Evolutionary conservation across 1,140 invertebrate species (phyloP).

Genomic region (Cylas formicarius): DNA sequence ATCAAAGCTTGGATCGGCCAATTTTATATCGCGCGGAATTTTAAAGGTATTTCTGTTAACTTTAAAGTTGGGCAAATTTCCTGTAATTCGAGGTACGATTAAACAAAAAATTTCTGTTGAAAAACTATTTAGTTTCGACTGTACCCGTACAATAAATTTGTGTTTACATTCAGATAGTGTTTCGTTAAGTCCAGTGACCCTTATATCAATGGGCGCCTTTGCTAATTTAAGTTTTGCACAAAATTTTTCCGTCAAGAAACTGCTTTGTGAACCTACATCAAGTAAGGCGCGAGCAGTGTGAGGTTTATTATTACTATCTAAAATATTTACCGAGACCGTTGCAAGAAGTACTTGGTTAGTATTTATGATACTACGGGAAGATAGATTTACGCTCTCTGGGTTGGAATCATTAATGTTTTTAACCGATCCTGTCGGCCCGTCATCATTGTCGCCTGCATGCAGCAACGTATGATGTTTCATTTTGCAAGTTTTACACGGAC

Average conservation of each 20-base stretch:
- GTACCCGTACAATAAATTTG: too few species aligned
- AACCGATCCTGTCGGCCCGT: background rate
- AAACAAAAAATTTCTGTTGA: too few species aligned
- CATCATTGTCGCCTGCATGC: constrained; percentile 1
- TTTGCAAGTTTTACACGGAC: constrained; percentile 5
- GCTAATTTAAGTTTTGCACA: too few species aligned
- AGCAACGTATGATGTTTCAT: constrained; percentile 6
- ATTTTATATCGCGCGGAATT: too few species aligned
- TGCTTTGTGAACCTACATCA: constrained; percentile 5
- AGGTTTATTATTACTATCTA: constrained; percentile 6
- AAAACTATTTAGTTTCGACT: too few species aligned
- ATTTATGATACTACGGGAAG: background rate
- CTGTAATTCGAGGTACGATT: too few species aligned
- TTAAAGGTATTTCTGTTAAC: too few species aligned
- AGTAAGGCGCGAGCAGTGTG: background rate
- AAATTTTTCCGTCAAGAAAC: constrained; percentile 1
- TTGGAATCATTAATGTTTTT: background rate
- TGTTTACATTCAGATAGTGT: too few species aligned
- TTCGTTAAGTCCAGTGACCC: too few species aligned
- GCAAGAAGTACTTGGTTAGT: background rate
- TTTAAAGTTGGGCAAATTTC: too few species aligned
- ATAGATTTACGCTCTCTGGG: background rate
- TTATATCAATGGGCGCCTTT: too few species aligned
- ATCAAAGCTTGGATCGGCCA: too few species aligned
- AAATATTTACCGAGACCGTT: background rate